Evolutionary conservation across 2,797 vertebrate species (phyloP), one percentile per base, ranked within the genome.

Genomic region (Lerista edwardsae): DNA sequence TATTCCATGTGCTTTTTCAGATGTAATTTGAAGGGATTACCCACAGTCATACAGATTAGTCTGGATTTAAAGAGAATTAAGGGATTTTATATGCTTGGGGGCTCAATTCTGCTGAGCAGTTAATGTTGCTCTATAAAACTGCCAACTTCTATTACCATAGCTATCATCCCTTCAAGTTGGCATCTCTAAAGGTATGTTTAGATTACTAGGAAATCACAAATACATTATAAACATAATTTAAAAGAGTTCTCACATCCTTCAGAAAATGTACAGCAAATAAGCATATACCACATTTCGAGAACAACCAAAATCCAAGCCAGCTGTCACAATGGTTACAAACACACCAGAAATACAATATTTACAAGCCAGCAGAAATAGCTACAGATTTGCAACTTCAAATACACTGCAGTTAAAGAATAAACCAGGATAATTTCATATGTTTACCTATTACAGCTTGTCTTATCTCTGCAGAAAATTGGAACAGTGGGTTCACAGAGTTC

Each of bases 31-130:
- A 86, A 86, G 84, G 72, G 90, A 90, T 93, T 91, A 93, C 59
- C 86, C 39, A 78, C 82, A 90, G 79, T 86, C 92, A 87, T 80
- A 67, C 0, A 90, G 92, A 92, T 94, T 94, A 94, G 64, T 73
- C 47, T n/a, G n/a, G 17, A 67, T 21, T 93, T 93, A 92, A 82
- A 89, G 89, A 75, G 91, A 90, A 93, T 94, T 92, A 94, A 83
- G 0, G 39, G 90, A 90, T 92, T 93, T 88, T 83, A 4, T 79
- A 75, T 87, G 84, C 82, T 93, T 93, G 67, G 61, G 77, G 86
- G 82, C 82, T 93, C 92, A 75, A 79, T 86, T 89, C 55, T 86
- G 2, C 88, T 90, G 90, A 91, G 89, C 79, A 5, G 72, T 90
- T 91, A 90, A 91, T 91, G 87, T 90, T 89, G 87, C 15, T 0